Base-by-base conservation (phyloP, 2,113 vertebrate species). In the Eonycteris spelaea region DNA sequence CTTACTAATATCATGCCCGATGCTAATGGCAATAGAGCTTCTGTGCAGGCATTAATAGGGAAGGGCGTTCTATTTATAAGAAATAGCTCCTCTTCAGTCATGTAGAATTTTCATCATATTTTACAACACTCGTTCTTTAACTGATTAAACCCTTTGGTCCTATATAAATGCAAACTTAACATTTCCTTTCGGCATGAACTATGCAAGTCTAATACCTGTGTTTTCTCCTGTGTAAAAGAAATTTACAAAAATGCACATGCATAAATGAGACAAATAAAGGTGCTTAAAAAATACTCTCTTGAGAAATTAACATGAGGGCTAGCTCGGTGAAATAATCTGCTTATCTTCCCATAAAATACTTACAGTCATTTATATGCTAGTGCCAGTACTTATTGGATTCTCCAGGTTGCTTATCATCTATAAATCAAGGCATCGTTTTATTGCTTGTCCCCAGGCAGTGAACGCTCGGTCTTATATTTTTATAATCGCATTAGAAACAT, bases 311-410 rank as follows among this genome's bases (percentile, higher is more conserved):
- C 45, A 11, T 65, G 26, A 94, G 43, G 28, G 4, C 9, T 30
- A 89, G 33, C 8, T 68, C 38, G 15, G 59, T 59, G n/a, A 83
- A 94, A 71, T 43, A 82, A 93, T 73, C 45, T 68, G 30, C 55
- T 33, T 9, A 61, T 94, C 94, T 73, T 59, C 21, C 48, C 40
- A 68, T 83, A 61, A 92, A 86, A 77, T 94, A 94, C 88, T 89
- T 85, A 65, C 8, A 15, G 13, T 82, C 70, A n/a, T 57, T 74
- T 95, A 63, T 70, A 57, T 61, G 15, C 61, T 83, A 86, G 19
- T 40, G 68, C 26, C 10, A 82, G 33, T 24, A 38, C 15, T 18
- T 53, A 55, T 22, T 57, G 38, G 35, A 75, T 92, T 92, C 38
- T 92, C n/a, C 18, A 78, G 73, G 63, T 67, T 5, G 5, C 89